Base-by-base conservation (phyloP, 2,888 invertebrate genomes). In the Achlya flavicornis region DNA sequence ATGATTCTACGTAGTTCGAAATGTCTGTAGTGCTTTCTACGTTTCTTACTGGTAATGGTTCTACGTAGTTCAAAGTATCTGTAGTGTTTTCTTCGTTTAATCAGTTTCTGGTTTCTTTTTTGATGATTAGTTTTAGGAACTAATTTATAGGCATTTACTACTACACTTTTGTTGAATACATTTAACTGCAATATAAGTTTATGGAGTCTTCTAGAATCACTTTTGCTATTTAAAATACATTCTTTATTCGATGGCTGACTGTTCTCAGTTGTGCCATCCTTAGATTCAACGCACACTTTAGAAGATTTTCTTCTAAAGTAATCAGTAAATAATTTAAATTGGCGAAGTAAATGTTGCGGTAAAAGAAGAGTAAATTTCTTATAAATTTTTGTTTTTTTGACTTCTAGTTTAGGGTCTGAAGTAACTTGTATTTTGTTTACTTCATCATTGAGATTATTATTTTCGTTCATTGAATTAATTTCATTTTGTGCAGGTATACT, bases 21-120 rank as follows among this genome's bases (percentile, higher is more conserved):
- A 41, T 16, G 16, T 41, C 10, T 48, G 7, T 48, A 7, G 16
- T 48, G 3, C 61, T 63, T 66, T 64, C 38, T 66, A 65, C 2
- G 61, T 48, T 12, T 41, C 14, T 43, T 16, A 46, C 41, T 53
- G n/a, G 3, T 12, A n/a, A 26, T 48, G n/a, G 12, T 26, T 16
- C 14, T 38, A 58, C 48, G 32, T 11, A 43, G 61, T 53, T n/a
- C 43, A 35, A 59, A 38, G 19, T 16, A 10, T 41, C 16, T 48
- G 16, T 48, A 7, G 16, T 48, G 3, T n/a, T 16, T 48, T 19
- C 16, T 41, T 19, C 33, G 41, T 43, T 5, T 19, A 19, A 43
- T 19, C 19, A 43, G 1, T 26, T 41, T 41, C 41, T 43, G 7
- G 2, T 12, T 19, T 60, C 12, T 19, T 10, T 60, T 60, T 10